Base-by-base conservation (phyloP, 1,140 invertebrate genomes). In the Melanaphis sacchari region DNA sequence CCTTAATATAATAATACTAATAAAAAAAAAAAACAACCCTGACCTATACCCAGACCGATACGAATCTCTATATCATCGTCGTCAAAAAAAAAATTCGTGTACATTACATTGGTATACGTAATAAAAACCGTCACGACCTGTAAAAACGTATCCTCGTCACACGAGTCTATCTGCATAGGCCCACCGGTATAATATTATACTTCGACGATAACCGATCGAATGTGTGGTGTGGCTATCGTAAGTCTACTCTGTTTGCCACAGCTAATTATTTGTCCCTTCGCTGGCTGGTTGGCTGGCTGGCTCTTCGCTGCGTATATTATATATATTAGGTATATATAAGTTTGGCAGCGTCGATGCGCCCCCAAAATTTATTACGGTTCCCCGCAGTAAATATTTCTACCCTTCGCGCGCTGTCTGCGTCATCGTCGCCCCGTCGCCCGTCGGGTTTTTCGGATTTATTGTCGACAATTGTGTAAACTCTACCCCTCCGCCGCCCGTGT, bases 341-440 rank as follows among this genome's bases (percentile, higher is more conserved):
- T 89, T 54, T 89, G 88, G 49, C 49, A 89, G 49, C 88, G 38
- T 66, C 38, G 89, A 90, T 66, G 52, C 52, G 38, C 89, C 38
- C 89, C 89, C 38, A 38, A 81, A 82, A 92, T 92, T 92, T 92
- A 92, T 92, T 92, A 82, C 66, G 59, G 90, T 76, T 66, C 54
- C 66, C 41, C 90, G 90, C 90, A 82, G 90, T 92, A 92, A 92
- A 92, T 92, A 92, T 92, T 92, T 92, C 76, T 76, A 91, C 90
- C 90, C 90, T 91, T 90, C 21, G 84, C 84, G 31, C 15, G n/a
- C 31, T 15, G n/a, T n/a, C 15, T 31, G 31, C n/a, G 87, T 52
- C 88, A 59, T 76, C 90, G 59, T 91, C 90, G 90, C 90, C 90
- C 54, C 90, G 90, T 81, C 40, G 76, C 59, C 31, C 59, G 59